Conservation (phyloP, 2,113 vertebrate genomes). For the Apeltes quadracus region DNA sequence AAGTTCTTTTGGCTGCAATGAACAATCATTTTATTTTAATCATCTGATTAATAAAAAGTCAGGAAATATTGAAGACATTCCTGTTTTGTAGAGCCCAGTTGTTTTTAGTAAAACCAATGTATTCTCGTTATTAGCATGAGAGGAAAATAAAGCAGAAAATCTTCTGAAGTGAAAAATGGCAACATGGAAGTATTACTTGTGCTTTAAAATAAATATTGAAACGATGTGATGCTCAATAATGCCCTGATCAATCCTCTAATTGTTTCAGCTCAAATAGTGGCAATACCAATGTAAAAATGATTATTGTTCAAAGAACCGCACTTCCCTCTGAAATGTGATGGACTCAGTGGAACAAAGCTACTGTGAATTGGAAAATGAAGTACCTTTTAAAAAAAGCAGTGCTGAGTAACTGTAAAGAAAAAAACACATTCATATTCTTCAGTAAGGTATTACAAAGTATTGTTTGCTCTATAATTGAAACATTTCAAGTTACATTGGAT, state of each 20-base stretch:
- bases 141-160: neutral
- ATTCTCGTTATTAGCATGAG: neutral
- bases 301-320: neutral
- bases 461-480: neutral
- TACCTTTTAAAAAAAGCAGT: neutral
- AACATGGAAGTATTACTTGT: neutral
- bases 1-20: neutral
- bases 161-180: neutral
- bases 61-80: neutral
- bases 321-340: neutral
- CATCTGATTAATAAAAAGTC: neutral
- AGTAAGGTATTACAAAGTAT: neutral
- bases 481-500: constrained; percentile 43
- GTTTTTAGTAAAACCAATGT: neutral
- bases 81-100: neutral
- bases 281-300: neutral
- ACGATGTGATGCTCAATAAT: neutral
- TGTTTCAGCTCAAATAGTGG: neutral
- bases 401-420: neutral
- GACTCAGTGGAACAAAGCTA: neutral
- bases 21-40: neutral
- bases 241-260: neutral
- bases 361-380: neutral
- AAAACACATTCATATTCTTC: constrained; percentile 11
- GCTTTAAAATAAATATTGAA: neutral